Percentiles rank a stretch among this genome's conserved stretches.
These are phyloP conservation scores for Idaea aversata DNA, from an alignment of 2,888 invertebrate genomes.

Conservation along the genomic window DNA sequence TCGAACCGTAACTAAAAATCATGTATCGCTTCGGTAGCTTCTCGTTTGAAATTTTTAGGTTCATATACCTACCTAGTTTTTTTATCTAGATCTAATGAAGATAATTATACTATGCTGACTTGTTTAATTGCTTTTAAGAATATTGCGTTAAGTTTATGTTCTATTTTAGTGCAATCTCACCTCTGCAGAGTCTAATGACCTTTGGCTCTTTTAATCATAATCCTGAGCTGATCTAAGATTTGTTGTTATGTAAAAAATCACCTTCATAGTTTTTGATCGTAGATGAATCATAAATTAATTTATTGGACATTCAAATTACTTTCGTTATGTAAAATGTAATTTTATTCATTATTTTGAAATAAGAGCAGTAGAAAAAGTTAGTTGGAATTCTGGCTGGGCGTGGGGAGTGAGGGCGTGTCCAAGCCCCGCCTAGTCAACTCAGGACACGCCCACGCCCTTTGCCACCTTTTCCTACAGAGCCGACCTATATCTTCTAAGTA, in stretches of 20 bases:
- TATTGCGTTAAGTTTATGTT: no score
- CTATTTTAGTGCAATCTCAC: no score
- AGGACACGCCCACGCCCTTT: conserved; percentile 75
- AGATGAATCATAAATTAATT: not conserved
- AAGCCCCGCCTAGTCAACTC: conserved; percentile 68
- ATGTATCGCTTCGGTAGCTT: not conserved
- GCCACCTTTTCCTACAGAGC: conserved; percentile 68
- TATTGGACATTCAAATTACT: conserved; percentile 17
- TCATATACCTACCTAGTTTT: not conserved
- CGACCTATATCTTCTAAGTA: conserved; percentile 54
- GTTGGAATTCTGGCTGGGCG: conserved; percentile 68
- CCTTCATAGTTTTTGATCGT: not conserved
- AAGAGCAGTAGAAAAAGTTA: conserved; percentile 53
- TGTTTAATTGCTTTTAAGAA: no score
- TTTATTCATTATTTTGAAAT: conserved; percentile 19
- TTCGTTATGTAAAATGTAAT: conserved; percentile 12
- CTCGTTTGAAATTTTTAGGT: not conserved
- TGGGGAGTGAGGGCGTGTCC: conserved; percentile 68
- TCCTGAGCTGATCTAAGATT: not conserved
- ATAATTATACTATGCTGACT: not conserved
- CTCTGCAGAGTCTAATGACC: no score
- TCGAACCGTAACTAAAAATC: not conserved
- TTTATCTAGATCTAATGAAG: not conserved
- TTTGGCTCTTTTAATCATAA: not conserved
- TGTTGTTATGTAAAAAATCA: not conserved